Conservation (phyloP, 2,888 invertebrate species). For the Ecliptopera silaceata region DNA sequence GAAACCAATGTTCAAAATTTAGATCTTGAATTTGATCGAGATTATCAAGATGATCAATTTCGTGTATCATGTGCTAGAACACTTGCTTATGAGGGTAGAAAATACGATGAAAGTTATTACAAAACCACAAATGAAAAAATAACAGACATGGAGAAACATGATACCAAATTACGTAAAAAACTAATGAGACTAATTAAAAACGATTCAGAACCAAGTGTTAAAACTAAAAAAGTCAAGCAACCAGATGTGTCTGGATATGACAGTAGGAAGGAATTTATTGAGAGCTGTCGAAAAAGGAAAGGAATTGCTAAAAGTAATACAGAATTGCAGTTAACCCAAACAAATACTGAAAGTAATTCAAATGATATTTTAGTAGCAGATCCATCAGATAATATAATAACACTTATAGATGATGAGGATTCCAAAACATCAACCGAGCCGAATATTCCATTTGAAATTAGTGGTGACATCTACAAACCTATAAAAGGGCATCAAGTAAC, state of each 20-base stretch:
- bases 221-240: not conserved
- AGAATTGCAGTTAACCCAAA: not conserved
- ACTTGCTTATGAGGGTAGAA: conserved; percentile 53
- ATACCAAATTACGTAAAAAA: conserved; percentile 53
- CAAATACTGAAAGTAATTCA: not conserved
- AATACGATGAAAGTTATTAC: conserved; percentile 57
- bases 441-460: conserved; percentile 22
- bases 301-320: not conserved
- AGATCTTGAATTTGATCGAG: conserved; percentile 23
- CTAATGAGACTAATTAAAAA: conserved; percentile 36
- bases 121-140: conserved; percentile 58
- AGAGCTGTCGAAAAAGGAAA: not conserved
- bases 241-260: not conserved
- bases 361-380: not conserved
- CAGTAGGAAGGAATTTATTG: not conserved
- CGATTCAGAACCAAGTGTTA: not conserved
- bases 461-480: conserved; percentile 22
- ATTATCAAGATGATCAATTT: conserved; percentile 18
- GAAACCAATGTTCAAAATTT: not conserved
- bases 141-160: conserved; percentile 63
- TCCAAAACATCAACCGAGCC: conserved; percentile 1
- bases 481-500: conserved; percentile 13
- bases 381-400: not conserved
- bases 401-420: conserved; percentile 1
- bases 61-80: conserved; percentile 57